Conservation (phyloP, 2,888 invertebrate species). For the Eilema caniola region DNA sequence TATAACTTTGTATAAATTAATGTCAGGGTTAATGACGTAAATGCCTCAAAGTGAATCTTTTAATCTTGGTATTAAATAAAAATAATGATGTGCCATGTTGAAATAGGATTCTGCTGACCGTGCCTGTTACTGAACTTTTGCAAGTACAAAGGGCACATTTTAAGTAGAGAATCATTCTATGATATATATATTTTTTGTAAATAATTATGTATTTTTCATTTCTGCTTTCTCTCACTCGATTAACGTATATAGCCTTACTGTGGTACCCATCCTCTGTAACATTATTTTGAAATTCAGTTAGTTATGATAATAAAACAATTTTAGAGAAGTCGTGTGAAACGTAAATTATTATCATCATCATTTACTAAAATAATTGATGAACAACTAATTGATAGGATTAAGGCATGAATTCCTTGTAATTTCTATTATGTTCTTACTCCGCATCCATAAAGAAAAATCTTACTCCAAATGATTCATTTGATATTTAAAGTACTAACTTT, state of each 20-base stretch:
- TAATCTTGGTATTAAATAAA: slow-evolving; percentile 4
- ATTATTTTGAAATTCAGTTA: too few relatives aligned
- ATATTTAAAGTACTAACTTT: background rate
- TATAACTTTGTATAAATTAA: slow-evolving; percentile 4
- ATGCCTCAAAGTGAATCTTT: slow-evolving; percentile 1
- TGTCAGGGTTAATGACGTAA: background rate
- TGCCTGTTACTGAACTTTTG: background rate
- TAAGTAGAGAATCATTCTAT: background rate
- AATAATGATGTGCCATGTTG: slow-evolving; percentile 4
- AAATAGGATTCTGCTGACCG: background rate
- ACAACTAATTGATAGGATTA: too few relatives aligned
- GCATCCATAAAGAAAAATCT: background rate
- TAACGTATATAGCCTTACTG: too few relatives aligned
- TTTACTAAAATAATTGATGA: too few relatives aligned
- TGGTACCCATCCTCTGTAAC: background rate
- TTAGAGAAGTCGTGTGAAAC: too few relatives aligned
- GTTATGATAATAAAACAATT: too few relatives aligned
- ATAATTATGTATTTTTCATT: background rate
- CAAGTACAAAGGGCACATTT: background rate
- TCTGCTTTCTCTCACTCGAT: background rate
- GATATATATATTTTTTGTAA: background rate
- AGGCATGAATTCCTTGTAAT: too few relatives aligned
- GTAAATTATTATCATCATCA: too few relatives aligned
- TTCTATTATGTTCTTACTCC: too few relatives aligned
- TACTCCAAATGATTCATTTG: too few relatives aligned